Evolutionary conservation across 2,797 vertebrate species (phyloP).

Genomic region (Euphonia xanthogaster): DNA sequence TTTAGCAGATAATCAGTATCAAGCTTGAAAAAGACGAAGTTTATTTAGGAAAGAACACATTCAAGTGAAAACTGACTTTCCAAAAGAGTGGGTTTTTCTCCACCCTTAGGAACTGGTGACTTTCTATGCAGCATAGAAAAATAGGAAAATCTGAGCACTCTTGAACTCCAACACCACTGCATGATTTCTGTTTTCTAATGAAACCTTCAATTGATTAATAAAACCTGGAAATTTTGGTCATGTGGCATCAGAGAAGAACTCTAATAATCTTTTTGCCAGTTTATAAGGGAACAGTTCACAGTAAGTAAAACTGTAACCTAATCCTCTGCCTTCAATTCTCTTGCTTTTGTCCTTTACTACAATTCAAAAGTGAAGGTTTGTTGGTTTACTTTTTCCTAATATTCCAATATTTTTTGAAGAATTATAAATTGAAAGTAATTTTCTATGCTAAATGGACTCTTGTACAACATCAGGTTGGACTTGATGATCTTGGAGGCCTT

Average conservation of each 20-base stretch:
- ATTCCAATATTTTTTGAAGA: not conserved
- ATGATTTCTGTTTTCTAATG: not conserved
- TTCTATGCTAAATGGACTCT: not conserved
- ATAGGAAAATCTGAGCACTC: not conserved
- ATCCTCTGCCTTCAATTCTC: not conserved
- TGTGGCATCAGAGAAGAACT: not conserved
- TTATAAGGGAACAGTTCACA: not conserved
- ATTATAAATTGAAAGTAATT: not conserved
- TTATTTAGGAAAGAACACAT: not conserved
- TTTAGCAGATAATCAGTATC: not conserved
- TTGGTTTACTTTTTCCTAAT: not conserved
- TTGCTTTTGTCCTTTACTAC: not conserved
- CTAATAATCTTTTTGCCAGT: not conserved
- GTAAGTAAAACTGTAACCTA: not conserved
- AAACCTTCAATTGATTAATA: not conserved
- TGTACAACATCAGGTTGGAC: not conserved
- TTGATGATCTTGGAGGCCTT: not conserved
- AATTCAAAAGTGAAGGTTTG: not conserved
- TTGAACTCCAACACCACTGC: not conserved
- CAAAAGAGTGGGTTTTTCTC: not conserved
- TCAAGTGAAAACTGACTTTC: not conserved
- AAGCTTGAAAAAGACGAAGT: not conserved
- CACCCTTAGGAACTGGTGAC: not conserved
- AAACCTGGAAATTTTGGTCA: not conserved
- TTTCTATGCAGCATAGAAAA: not conserved